phyloP scores from a whole-genome alignment of 2,888 invertebrate species.

The Chrysopilus asiliformis region DNA sequence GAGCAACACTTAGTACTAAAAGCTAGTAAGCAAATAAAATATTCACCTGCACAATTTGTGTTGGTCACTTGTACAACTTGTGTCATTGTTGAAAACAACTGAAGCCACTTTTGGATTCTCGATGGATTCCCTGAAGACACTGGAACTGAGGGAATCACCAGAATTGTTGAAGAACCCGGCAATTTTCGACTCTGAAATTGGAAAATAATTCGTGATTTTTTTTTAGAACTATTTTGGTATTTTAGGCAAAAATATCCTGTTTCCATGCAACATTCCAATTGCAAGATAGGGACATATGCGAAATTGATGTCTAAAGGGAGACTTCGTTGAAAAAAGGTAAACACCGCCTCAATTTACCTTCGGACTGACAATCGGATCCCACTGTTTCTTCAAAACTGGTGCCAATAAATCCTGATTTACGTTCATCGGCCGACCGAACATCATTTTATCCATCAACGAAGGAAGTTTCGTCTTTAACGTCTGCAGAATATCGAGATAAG shows the following conservation, averaged over 20 bases:
- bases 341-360: slow-evolving; percentile 47
- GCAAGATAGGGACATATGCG: no score
- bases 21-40: no score
- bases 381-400: slow-evolving; percentile 44
- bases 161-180: slow-evolving; percentile 52
- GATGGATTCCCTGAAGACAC: slow-evolving; percentile 34
- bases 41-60: slow-evolving; percentile 12
- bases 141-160: slow-evolving; percentile 47
- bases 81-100: slow-evolving; percentile 50
- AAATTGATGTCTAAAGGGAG: no score
- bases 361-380: slow-evolving; percentile 58
- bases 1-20: no score
- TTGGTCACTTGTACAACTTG: slow-evolving; percentile 46
- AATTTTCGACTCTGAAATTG: slow-evolving; percentile 45
- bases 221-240: no score
- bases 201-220: no score
- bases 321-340: no score
- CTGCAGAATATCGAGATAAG: slow-evolving; percentile 67
- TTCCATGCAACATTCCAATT: no score
- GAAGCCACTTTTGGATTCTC: slow-evolving; percentile 56
- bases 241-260: no score
- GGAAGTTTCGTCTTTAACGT: slow-evolving; percentile 56
- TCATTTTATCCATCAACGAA: slow-evolving; percentile 57
- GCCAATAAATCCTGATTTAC: slow-evolving; percentile 49
- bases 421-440: slow-evolving; percentile 42